A percentile compares a stretch with the other conserved stretches of the same genome.
phyloP scores from a whole-genome alignment of 2,797 vertebrate genomes.

The Coluber constrictor region DNA sequence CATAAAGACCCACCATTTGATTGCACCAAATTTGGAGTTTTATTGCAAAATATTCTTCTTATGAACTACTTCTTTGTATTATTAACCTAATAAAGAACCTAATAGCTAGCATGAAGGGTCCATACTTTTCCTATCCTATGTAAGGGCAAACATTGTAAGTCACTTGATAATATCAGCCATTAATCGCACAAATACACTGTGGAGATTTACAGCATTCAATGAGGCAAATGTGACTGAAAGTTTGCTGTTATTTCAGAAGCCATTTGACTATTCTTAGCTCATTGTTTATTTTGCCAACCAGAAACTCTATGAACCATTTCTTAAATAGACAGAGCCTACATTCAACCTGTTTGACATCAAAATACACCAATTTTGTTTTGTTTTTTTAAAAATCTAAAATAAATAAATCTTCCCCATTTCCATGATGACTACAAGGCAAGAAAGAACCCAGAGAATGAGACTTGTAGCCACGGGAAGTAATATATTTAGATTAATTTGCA shows the following conservation, averaged over 20 bases:
- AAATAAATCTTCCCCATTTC: neutral
- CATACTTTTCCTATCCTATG: neutral
- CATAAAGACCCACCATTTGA: neutral
- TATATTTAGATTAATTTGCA: neutral
- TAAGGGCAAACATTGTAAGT: neutral
- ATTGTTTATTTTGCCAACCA: conserved; percentile 28
- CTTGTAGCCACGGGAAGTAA: neutral
- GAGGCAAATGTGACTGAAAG: conserved; percentile 34
- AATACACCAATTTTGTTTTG: neutral
- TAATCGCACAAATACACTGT: neutral
- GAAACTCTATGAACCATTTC: conserved; percentile 24
- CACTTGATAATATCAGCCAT: conserved; percentile 14
- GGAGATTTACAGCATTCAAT: conserved; percentile 24
- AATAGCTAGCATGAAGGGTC: neutral
- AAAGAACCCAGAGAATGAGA: neutral
- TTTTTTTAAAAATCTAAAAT: neutral
- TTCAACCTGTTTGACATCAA: neutral
- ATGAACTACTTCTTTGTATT: neutral
- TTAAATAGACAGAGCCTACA: conserved; percentile 20
- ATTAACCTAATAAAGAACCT: conserved; percentile 11
- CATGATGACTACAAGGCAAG: neutral
- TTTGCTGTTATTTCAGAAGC: neutral
- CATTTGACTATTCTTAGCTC: conserved; percentile 25
- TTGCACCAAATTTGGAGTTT: neutral
- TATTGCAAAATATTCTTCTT: neutral